A percentile compares a stretch with the other conserved stretches of the same genome.
Evolutionary conservation across 1,140 invertebrate genomes (phyloP).

Genomic region (Telenomus remus): DNA sequence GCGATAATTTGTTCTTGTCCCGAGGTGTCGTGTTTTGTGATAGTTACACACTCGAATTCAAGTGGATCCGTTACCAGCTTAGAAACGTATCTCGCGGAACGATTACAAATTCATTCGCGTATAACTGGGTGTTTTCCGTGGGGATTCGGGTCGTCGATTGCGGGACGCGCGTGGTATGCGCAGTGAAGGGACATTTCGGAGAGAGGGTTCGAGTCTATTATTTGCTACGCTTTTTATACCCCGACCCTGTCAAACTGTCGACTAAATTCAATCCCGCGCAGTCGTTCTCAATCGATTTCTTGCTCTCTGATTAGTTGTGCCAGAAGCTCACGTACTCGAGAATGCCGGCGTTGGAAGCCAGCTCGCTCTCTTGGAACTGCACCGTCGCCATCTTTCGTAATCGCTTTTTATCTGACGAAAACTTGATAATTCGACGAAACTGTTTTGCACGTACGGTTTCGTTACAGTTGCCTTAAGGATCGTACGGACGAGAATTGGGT

Average conservation of each 20-base stretch:
- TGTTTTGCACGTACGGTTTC: too few relatives aligned
- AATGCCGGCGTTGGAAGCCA: background rate
- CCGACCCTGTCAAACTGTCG: slow-evolving; percentile 71
- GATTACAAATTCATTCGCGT: slow-evolving; percentile 42
- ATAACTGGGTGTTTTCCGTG: slow-evolving; percentile 36
- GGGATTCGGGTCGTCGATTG: slow-evolving; percentile 60
- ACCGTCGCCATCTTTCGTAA: too few relatives aligned
- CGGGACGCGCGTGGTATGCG: slow-evolving; percentile 59
- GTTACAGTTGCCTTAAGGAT: too few relatives aligned
- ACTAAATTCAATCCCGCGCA: slow-evolving; percentile 70
- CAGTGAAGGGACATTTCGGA: slow-evolving; percentile 66
- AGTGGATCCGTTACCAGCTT: too few relatives aligned
- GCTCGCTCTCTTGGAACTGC: too few relatives aligned
- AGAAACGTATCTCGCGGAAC: slow-evolving; percentile 14
- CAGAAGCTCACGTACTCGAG: background rate
- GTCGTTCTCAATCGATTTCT: slow-evolving; percentile 68
- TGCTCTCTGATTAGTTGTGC: slow-evolving; percentile 6
- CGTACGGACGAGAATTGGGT: slow-evolving; percentile 10
- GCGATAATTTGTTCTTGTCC: too few relatives aligned
- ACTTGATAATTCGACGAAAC: too few relatives aligned
- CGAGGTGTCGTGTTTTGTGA: too few relatives aligned
- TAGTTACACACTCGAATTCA: too few relatives aligned
- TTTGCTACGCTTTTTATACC: slow-evolving; percentile 73
- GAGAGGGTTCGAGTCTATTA: slow-evolving; percentile 74
- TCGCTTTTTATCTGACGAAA: too few relatives aligned